Base-by-base conservation (phyloP, 2,888 invertebrate species). In the Hydropsyche betteni region DNA sequence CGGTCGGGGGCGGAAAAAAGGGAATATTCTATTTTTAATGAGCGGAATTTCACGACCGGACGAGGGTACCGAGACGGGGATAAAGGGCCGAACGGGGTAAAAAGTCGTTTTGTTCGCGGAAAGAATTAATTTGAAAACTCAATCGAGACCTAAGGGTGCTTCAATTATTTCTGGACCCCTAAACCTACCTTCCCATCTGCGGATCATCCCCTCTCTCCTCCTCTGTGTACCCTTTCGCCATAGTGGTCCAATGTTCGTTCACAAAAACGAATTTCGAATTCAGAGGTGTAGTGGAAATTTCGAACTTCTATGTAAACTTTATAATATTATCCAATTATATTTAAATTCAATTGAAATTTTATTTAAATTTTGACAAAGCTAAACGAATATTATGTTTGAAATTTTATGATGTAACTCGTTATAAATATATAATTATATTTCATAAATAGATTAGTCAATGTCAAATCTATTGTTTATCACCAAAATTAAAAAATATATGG, bases 51-150 rank as follows among this genome's bases (percentile, higher is more conserved):
- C 36, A 55, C 55, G n/a, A 44, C 44, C 14, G 55, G 55, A 55
- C n/a, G 16, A 55, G 55, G 55, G 55, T n/a, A 55, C 44, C 44
- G 44, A 44, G 44, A 44, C 24, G 24, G 24, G 24, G 61, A 14
- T 61, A 61, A 64, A 64, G 64, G 64, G 33, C 64, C 64, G 64
- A 64, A 64, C n/a, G 64, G 69, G 69, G 69, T 51, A 69, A 50
- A 69, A 69, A 69, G 69, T 69, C 69, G 69, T 44, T 51, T 64
- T 64, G 64, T 51, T 51, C 69, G 69, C 69, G 69, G 69, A 69
- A 69, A 69, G 69, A 69, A 69, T 69, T 69, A 69, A 69, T 69
- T 69, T 51, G 69, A 44, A 69, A 69, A 69, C 69, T 69, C 69
- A 69, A 69, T 69, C 51, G 69, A 69, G 69, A 69, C 51, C 69